Conservation (phyloP, 1,140 invertebrate genomes). For the Drosophila arawakana region DNA sequence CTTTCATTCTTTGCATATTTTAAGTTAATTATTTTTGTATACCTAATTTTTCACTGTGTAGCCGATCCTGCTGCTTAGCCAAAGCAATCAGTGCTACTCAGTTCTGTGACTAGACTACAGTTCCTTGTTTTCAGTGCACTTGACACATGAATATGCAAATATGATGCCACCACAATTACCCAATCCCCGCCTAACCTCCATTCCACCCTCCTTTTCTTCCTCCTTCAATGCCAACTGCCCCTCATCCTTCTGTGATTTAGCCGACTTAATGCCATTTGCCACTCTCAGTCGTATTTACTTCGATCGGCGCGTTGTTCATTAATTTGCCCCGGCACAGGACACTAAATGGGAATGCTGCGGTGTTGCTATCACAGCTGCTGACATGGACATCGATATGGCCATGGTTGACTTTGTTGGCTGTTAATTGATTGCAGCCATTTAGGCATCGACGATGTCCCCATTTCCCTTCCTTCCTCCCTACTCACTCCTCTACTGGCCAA, state of each 20-base stretch:
- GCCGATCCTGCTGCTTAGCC: slow-evolving; percentile 10
- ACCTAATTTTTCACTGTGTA: not conserved
- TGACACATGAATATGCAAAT: slow-evolving; percentile 79
- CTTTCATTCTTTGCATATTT: too few relatives aligned
- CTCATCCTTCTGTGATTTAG: not conserved
- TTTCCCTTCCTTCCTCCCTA: not conserved
- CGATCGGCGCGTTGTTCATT: slow-evolving; percentile 72
- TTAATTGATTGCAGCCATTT: slow-evolving; percentile 80
- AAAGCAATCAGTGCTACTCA: slow-evolving; percentile 29
- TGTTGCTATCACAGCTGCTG: slow-evolving; percentile 56
- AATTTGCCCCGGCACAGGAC: slow-evolving; percentile 55
- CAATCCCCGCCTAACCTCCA: slow-evolving; percentile 18
- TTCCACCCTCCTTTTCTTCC: slow-evolving; percentile 11
- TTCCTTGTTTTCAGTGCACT: slow-evolving; percentile 10
- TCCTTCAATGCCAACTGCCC: slow-evolving; percentile 3
- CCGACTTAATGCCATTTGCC: too few relatives aligned
- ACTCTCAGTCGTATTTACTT: slow-evolving; percentile 50
- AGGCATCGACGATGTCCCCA: slow-evolving; percentile 39
- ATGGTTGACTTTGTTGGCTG: slow-evolving; percentile 64
- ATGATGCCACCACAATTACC: slow-evolving; percentile 45
- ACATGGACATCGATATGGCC: slow-evolving; percentile 64
- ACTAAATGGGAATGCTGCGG: slow-evolving; percentile 28
- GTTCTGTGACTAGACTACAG: not conserved
- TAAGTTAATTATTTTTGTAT: too few relatives aligned
- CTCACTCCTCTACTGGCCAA: not conserved